Conservation (phyloP, 1,140 invertebrate genomes). For the Lanistes nyassanus region DNA sequence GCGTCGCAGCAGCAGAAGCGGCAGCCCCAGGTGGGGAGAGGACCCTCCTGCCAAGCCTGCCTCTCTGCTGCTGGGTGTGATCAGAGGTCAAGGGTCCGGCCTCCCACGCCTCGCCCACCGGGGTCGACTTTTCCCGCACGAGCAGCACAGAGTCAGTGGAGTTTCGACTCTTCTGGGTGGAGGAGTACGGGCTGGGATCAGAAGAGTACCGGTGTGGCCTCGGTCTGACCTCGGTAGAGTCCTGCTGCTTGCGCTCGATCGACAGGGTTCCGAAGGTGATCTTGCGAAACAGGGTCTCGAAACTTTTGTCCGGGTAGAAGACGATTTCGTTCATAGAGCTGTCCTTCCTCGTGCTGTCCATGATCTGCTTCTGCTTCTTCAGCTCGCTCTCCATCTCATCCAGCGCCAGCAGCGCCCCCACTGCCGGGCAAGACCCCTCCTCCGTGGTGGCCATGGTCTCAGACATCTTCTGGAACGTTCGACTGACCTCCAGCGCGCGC, state of each 20-base stretch:
- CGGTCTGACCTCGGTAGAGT: neutral
- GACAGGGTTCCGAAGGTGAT: neutral
- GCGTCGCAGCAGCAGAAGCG: slow-evolving; percentile 2
- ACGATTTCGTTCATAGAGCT: neutral
- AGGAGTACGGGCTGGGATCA: neutral
- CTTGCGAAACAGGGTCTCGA: neutral
- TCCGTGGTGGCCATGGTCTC: neutral
- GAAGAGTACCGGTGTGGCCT: slow-evolving; percentile 12
- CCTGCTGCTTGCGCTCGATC: neutral
- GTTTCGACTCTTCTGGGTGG: neutral
- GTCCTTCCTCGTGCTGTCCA: slow-evolving; percentile 14
- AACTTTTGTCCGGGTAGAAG: neutral
- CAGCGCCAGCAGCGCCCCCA: slow-evolving; percentile 14
- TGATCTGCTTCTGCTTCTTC: slow-evolving; percentile 7
- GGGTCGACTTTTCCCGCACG: too few species aligned
- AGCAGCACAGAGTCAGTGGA: neutral
- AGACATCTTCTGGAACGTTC: neutral
- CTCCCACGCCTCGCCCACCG: too few species aligned
- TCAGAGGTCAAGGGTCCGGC: too few species aligned
- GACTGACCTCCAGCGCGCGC: slow-evolving; percentile 2
- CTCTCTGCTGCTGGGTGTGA: too few species aligned
- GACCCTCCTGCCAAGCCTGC: neutral
- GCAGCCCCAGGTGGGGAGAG: slow-evolving; percentile 15
- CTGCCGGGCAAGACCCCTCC: neutral
- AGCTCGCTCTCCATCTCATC: slow-evolving; percentile 11